Percentiles rank a stretch among this genome's conserved stretches.
Evolutionary conservation across 2,113 vertebrate species (phyloP).

Genomic region (Marmota monax): DNA sequence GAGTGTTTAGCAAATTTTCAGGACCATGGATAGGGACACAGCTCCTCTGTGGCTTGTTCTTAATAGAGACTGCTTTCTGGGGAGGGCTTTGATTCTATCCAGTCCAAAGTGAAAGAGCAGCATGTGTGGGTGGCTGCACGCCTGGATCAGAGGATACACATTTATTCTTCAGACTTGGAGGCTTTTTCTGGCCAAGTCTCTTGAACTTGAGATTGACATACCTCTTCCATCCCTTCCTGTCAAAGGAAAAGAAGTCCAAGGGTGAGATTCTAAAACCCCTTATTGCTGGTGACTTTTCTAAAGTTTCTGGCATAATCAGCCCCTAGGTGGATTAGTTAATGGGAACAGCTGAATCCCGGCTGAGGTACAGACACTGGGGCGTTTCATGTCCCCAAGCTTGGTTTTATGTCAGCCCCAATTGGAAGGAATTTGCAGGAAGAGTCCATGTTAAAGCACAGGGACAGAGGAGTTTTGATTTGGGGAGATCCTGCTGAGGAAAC

Average conservation of each 20-base stretch:
- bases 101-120: background rate
- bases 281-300: slow-evolving; percentile 38
- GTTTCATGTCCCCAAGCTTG: background rate
- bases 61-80: background rate
- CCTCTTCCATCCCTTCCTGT: slow-evolving; percentile 22
- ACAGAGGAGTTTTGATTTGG: background rate
- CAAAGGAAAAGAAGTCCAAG: slow-evolving; percentile 25
- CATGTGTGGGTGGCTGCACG: background rate
- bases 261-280: slow-evolving; percentile 34
- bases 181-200: slow-evolving; percentile 24
- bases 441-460: background rate
- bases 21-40: slow-evolving; percentile 40
- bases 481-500: slow-evolving; percentile 25
- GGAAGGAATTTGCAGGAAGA: slow-evolving; percentile 1
- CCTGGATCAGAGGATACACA: background rate
- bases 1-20: slow-evolving; percentile 4
- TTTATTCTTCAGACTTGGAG: background rate
- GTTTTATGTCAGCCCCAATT: slow-evolving; percentile 7
- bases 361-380: background rate
- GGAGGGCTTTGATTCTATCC: slow-evolving; percentile 29
- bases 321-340: background rate
- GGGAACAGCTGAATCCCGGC: slow-evolving; percentile 4
- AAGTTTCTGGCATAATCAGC: background rate
- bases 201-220: slow-evolving; percentile 28
- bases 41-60: background rate